Evolutionary conservation across 2,797 vertebrate genomes (phyloP).

Genomic region (Pelodytes ibericus): DNA sequence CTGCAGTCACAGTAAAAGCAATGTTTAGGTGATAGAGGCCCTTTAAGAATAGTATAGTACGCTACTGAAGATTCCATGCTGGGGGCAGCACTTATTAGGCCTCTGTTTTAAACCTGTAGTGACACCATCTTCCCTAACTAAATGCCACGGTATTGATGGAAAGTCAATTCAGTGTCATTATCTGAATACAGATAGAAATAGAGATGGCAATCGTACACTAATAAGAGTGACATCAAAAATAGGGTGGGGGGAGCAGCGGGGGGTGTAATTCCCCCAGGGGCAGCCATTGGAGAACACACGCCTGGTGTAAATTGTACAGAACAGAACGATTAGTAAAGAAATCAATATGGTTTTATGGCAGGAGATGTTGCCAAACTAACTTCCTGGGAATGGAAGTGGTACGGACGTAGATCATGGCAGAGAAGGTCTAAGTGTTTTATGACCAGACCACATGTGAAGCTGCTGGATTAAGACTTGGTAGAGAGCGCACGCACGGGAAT

Average conservation of each 20-base stretch:
- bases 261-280: background rate
- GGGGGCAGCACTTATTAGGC: background rate
- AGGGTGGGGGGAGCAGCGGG: too few relatives aligned
- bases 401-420: too few relatives aligned
- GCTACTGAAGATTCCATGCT: too few relatives aligned
- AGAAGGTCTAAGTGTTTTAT: too few relatives aligned
- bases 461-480: too few relatives aligned
- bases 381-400: too few relatives aligned
- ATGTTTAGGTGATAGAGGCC: too few relatives aligned
- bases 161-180: conserved; percentile 2
- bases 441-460: too few relatives aligned
- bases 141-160: conserved; percentile 1
- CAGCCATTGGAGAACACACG: background rate
- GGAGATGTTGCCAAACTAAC: background rate
- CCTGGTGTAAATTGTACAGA: background rate
- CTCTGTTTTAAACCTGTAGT: background rate
- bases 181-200: background rate
- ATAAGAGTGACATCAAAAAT: background rate
- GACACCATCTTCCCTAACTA: background rate
- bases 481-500: too few relatives aligned
- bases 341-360: background rate
- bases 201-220: background rate
- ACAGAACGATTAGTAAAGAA: background rate
- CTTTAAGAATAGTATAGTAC: too few relatives aligned
- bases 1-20: too few relatives aligned